Evolutionary conservation across 1,140 invertebrate genomes (phyloP).

Genomic region (Cryptotermes secundus): DNA sequence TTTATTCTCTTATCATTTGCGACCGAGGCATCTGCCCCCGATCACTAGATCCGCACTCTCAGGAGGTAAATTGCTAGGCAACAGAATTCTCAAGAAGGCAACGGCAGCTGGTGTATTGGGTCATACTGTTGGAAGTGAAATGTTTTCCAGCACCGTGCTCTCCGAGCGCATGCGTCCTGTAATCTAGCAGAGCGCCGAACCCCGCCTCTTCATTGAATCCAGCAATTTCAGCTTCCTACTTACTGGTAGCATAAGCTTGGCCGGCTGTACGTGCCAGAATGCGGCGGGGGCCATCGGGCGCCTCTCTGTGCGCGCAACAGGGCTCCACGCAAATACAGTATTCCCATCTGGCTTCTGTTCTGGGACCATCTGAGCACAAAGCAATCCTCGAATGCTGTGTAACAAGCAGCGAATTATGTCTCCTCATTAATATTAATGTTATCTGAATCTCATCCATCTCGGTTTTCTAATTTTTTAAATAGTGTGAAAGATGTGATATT

Average conservation of each 20-base stretch:
- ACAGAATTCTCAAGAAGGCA: background rate
- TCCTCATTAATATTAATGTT: no score
- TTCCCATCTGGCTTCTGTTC: background rate
- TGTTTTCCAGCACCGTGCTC: background rate
- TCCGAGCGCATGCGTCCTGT: background rate
- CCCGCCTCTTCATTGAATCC: background rate
- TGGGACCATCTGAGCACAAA: no score
- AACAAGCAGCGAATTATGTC: no score
- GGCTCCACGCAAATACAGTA: background rate
- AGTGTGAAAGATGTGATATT: no score
- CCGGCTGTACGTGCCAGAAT: background rate
- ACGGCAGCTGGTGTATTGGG: background rate
- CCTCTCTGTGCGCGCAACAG: background rate
- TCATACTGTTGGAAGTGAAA: background rate
- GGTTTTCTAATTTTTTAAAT: no score
- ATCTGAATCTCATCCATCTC: no score
- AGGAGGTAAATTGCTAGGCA: no score
- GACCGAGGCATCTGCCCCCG: no score
- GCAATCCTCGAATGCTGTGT: no score
- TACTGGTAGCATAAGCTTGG: background rate
- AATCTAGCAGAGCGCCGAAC: background rate
- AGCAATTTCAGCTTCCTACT: conserved; percentile 10
- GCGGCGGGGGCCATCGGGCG: background rate
- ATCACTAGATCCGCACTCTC: no score
- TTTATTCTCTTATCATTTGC: no score